phyloP scores from a whole-genome alignment of 2,888 invertebrate species.

The Parascotia fuliginaria region DNA sequence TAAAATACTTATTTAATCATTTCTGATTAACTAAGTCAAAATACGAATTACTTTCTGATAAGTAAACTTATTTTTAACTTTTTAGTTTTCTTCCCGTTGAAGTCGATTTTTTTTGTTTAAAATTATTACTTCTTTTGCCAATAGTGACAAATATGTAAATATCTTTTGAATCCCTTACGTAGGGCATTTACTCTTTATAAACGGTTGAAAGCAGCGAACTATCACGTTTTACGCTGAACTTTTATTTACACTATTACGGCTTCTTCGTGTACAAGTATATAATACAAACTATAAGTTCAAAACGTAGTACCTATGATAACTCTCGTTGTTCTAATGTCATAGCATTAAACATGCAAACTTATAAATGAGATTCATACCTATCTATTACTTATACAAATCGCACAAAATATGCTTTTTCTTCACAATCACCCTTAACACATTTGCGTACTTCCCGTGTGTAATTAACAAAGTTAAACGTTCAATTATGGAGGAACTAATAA shows the following conservation, averaged over 20 bases:
- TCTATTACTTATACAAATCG: background rate
- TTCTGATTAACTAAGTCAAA: no score
- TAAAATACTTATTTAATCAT: no score
- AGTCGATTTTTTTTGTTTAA: no score
- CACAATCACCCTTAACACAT: background rate
- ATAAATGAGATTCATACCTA: constrained; percentile 32
- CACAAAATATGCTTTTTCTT: background rate
- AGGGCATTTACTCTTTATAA: constrained; percentile 6
- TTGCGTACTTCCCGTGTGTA: background rate
- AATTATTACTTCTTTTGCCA: no score
- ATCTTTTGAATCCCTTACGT: background rate
- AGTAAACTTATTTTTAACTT: no score
- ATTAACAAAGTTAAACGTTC: constrained; percentile 33
- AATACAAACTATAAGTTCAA: constrained; percentile 23
- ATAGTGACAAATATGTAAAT: background rate
- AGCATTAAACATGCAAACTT: constrained; percentile 40
- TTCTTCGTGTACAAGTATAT: constrained; percentile 16
- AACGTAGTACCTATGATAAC: constrained; percentile 25
- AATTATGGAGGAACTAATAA: constrained; percentile 38
- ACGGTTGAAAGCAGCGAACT: constrained; percentile 34
- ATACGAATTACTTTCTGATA: no score
- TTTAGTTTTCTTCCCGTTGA: no score
- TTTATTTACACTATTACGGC: constrained; percentile 33
- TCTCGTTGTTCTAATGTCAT: constrained; percentile 35
- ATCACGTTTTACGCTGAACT: constrained; percentile 38